Evolutionary conservation across 2,888 invertebrate genomes (phyloP).

Genomic region (Diplazon laetatorius): DNA sequence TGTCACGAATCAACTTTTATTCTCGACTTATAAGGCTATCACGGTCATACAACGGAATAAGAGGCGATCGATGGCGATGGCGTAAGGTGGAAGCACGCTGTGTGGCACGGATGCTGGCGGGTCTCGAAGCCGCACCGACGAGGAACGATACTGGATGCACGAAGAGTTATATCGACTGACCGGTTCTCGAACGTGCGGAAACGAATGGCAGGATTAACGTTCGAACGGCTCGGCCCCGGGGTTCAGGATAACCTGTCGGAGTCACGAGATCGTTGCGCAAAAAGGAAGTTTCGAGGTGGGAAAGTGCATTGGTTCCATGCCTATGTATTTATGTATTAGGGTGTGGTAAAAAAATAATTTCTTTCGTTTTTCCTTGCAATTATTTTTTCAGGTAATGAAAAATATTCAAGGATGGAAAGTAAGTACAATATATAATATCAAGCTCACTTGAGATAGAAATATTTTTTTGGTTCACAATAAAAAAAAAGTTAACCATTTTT

Average conservation of each 20-base stretch:
- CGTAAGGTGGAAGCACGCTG: conserved; percentile 3
- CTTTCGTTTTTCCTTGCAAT: too few species aligned
- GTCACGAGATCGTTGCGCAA: conserved; percentile 60
- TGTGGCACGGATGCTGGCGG: conserved; percentile 25
- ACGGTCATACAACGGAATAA: conserved; percentile 25
- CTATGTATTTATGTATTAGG: too few species aligned
- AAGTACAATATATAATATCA: too few species aligned
- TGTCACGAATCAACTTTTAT: conserved; percentile 45
- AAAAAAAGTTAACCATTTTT: too few species aligned
- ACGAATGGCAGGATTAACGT: conserved; percentile 70
- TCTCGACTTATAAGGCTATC: conserved; percentile 39
- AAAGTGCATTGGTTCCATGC: conserved; percentile 3
- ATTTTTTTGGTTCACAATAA: too few species aligned
- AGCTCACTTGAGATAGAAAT: too few species aligned
- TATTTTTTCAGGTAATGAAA: too few species aligned
- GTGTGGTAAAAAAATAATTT: too few species aligned
- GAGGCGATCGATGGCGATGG: conserved; percentile 30
- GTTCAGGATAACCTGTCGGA: conserved; percentile 56
- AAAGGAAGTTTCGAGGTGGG: conserved; percentile 53
- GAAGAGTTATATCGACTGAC: conserved; percentile 63
- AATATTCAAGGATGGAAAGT: too few species aligned
- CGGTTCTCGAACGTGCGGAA: conserved; percentile 67
- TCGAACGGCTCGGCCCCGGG: conserved; percentile 49
- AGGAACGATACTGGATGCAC: conserved; percentile 56
- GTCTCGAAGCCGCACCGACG: conserved; percentile 6